Conservation (phyloP, 2,113 vertebrate genomes). For the Tautogolabrus adspersus region DNA sequence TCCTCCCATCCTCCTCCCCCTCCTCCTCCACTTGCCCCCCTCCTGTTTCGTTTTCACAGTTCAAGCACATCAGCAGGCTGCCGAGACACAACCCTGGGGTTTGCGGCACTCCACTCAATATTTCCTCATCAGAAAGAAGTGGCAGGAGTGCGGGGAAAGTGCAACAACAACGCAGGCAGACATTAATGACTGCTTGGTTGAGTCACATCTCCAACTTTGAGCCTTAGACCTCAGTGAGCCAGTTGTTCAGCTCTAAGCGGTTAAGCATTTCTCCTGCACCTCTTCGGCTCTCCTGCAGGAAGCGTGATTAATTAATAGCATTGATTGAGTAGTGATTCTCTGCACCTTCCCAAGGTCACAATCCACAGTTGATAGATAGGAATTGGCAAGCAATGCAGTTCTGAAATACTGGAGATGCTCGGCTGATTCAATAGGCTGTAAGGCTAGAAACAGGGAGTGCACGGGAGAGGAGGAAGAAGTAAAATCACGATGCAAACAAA, state of each 20-base stretch:
- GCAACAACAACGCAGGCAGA: constrained; percentile 34
- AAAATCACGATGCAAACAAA: constrained; percentile 12
- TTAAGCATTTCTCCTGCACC: constrained; percentile 15
- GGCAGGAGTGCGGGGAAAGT: constrained; percentile 47
- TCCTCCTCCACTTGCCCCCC: constrained; percentile 7
- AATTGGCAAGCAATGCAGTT: constrained; percentile 38
- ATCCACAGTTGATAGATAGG: constrained; percentile 38
- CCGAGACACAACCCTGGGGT: constrained; percentile 62
- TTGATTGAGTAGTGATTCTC: constrained; percentile 59
- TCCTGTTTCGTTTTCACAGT: constrained; percentile 52
- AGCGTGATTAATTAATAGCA: constrained; percentile 70
- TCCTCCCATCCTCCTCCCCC: constrained; percentile 19
- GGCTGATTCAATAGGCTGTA: constrained; percentile 38
- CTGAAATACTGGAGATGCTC: constrained; percentile 17
- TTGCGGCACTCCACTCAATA: constrained; percentile 69
- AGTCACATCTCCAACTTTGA: constrained; percentile 36
- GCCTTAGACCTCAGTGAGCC: constrained; percentile 5
- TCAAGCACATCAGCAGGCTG: constrained; percentile 66
- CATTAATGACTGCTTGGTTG: constrained; percentile 53
- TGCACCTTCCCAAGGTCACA: constrained; percentile 48
- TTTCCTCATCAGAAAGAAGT: constrained; percentile 71
- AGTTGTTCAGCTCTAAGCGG: constrained; percentile 5
- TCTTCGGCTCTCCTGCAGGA: not conserved
- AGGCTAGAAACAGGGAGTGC: constrained; percentile 7
- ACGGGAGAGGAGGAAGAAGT: constrained; percentile 18